A percentile compares a stretch with the other conserved stretches of the same genome.
These are phyloP conservation scores for Eilema caniola DNA, from an alignment of 2,888 invertebrate genomes.

Conservation along the genomic window DNA sequence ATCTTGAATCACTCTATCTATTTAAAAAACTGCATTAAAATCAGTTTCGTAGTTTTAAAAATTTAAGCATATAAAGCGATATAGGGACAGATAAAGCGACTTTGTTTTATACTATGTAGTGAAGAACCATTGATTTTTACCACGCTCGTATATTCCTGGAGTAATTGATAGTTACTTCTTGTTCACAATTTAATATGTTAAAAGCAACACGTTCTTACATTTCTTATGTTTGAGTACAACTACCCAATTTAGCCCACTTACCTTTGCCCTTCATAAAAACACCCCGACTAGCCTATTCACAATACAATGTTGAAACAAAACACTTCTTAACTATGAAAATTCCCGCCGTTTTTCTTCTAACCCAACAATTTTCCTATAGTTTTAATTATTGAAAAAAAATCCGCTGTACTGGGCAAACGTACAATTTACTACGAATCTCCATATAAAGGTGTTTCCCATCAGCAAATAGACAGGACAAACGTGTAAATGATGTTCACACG, in stretches of 20 bases:
- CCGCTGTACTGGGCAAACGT: constrained; percentile 36
- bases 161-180: too few species aligned
- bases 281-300: neutral
- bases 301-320: constrained; percentile 15
- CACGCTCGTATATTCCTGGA: too few species aligned
- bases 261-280: neutral
- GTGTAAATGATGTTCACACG: constrained; percentile 57
- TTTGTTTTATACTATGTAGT: too few species aligned
- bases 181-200: too few species aligned
- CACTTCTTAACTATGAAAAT: constrained; percentile 9
- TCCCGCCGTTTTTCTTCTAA: constrained; percentile 28
- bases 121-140: too few species aligned
- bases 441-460: constrained; percentile 51
- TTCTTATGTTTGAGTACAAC: neutral
- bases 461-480: constrained; percentile 45
- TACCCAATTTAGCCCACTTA: neutral
- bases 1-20: too few species aligned
- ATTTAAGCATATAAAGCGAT: too few species aligned
- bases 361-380: constrained; percentile 31
- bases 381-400: constrained; percentile 51
- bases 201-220: too few species aligned
- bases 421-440: constrained; percentile 53
- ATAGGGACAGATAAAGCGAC: too few species aligned
- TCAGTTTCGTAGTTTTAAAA: too few species aligned
- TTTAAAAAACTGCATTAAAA: too few species aligned